Base-by-base conservation (phyloP, 1,140 invertebrate genomes). In the Drosophila takahashii region DNA sequence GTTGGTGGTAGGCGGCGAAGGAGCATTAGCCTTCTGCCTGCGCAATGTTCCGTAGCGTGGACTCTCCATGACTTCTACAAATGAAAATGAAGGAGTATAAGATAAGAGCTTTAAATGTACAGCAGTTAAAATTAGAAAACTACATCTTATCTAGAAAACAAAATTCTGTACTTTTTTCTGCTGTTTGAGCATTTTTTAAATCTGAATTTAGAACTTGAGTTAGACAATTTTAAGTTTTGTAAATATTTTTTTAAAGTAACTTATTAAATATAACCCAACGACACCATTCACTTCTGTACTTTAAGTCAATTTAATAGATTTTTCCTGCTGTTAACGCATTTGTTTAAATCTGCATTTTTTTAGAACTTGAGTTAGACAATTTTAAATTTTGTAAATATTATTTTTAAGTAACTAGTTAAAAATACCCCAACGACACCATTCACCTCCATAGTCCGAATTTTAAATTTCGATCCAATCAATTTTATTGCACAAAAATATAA, bases 1-100 rank as follows among this genome's bases (percentile, higher is more conserved):
- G 74, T 91, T 91, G 18, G 74, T 91, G 44, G 60, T 90, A 1
- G 90, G 90, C 16, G 90, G 90, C 42, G 90, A 90, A 0, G 90
- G 90, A 7, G 90, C 90, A 72, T 75, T 81, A 2, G 90, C 69
- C 18, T 91, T 91, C 47, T 91, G 90, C 4, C 86, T 77, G 0
- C 90, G 71, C 42, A 91, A 56, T 2, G 90, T 91, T 32, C 90
- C 90, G 54, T 91, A 91, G 39, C 90, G 90, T 4, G 90, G 90
- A 83, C 86, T 91, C 56, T 91, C 90, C 48, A 77, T 44, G 7
- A 86, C 73, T 74, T 91, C 90, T 91, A 51, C 26, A 62, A 62
- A 37, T 32, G 9, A 27, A 37, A n/a, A 27, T 37, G 5, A 5
- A 41, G 13, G 0, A 4, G 11, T 3, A 37, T 29, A 16, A 5